A percentile compares a stretch with the other conserved stretches of the same genome.
These are phyloP conservation scores for Anthonomus grandis DNA, from an alignment of 1,140 invertebrate species.

Conservation along the genomic window DNA sequence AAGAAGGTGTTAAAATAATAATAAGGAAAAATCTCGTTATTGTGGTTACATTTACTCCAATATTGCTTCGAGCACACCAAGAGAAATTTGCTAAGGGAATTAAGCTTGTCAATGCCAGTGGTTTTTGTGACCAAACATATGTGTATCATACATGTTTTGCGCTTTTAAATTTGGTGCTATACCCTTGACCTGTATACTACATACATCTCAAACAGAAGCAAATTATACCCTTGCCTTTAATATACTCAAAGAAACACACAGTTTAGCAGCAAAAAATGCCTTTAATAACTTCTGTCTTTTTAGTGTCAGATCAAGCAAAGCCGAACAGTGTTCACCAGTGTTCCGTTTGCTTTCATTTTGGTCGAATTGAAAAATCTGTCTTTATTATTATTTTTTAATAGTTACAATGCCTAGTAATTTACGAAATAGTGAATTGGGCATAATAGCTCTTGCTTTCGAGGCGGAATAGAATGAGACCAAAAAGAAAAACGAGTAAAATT, in stretches of 20 bases:
- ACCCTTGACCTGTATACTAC: not conserved
- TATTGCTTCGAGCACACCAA: not conserved
- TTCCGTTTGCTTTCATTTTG: too few relatives aligned
- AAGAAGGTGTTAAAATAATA: not conserved
- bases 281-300: not conserved
- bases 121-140: not conserved
- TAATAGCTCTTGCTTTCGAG: too few relatives aligned
- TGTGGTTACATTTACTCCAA: not conserved
- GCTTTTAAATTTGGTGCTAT: not conserved
- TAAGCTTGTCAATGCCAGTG: not conserved
- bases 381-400: too few relatives aligned
- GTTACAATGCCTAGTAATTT: too few relatives aligned
- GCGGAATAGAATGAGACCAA: too few relatives aligned
- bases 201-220: not conserved
- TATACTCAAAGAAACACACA: not conserved
- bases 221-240: not conserved
- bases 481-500: too few relatives aligned
- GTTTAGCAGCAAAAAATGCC: conserved; percentile 1
- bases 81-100: not conserved
- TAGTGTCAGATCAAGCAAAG: not conserved
- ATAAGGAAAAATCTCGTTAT: not conserved
- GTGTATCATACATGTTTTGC: not conserved
- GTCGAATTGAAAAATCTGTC: too few relatives aligned
- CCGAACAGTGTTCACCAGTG: too few relatives aligned
- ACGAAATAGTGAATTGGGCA: too few relatives aligned